Evolutionary conservation across 1,140 invertebrate genomes (phyloP), one percentile per base, ranked within the genome.

Genomic region (Zaprionus africanus): DNA sequence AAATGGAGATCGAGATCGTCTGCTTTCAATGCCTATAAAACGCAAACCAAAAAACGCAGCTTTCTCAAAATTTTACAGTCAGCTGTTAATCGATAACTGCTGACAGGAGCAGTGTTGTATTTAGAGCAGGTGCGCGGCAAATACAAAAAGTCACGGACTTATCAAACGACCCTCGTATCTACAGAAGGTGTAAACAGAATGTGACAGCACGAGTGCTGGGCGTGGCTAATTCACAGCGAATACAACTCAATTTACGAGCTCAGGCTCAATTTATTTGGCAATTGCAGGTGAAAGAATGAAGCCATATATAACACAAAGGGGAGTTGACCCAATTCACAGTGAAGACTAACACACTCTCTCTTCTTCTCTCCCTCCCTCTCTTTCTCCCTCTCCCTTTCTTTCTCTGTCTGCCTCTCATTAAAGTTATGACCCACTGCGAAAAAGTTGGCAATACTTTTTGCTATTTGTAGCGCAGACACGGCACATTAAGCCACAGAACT

Each of bases 131-230:
- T n/a, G n/a, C n/a, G n/a, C n/a, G n/a, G n/a, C n/a, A n/a, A n/a
- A n/a, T n/a, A n/a, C n/a, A n/a, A n/a, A n/a, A n/a, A n/a, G n/a
- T n/a, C n/a, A n/a, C n/a, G n/a, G n/a, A n/a, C n/a, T n/a, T n/a
- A n/a, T n/a, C n/a, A n/a, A n/a, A n/a, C n/a, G n/a, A n/a, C n/a
- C n/a, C n/a, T n/a, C n/a, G n/a, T n/a, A n/a, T n/a, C n/a, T n/a
- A 60, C 19, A 41, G 34, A n/a, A 51, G 54, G 57, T 72, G 69
- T 76, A 65, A 72, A 61, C 74, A 72, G n/a, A 58, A 60, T 76
- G 59, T 65, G 68, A 60, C 57, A 66, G 56, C 38, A 43, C 13
- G 41, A 69, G 49, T 69, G 66, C 43, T 49, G 26, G 65, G 65
- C 43, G 65, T 67, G 64, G 36, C 36, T 24, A n/a, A 26, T 26